Conservation (phyloP, 2,113 vertebrate genomes). For the Callithrix jacchus region DNA sequence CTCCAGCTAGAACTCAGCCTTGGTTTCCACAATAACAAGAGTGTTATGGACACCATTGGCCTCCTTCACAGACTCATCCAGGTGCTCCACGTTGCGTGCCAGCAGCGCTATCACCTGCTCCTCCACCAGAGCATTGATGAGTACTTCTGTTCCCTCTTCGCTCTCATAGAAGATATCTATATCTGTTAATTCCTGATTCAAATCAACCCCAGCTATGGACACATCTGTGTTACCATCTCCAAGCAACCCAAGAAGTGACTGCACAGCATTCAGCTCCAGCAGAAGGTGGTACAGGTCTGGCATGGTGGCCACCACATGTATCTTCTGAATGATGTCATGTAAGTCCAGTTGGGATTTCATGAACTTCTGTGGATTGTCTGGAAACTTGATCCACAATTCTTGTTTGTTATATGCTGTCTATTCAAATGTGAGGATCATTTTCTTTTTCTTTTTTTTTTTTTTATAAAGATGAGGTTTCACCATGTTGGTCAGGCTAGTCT, state of each 20-base stretch:
- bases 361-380: conserved; percentile 98
- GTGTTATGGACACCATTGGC: conserved; percentile 97
- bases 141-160: not conserved
- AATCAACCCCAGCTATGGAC: not conserved
- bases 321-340: conserved; percentile 98
- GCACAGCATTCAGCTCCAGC: conserved; percentile 96
- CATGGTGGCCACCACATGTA: conserved; percentile 97
- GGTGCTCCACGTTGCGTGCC: conserved; percentile 96
- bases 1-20: too few relatives aligned
- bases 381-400: conserved; percentile 97
- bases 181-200: not conserved
- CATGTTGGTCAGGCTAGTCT: too few relatives aligned
- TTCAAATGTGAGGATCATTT: conserved; percentile 99
- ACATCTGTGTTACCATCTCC: conserved; percentile 97
- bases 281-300: conserved; percentile 97
- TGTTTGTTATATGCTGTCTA: conserved; percentile 99
- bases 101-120: conserved; percentile 96
- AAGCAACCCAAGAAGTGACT: conserved; percentile 94
- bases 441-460: conserved; percentile 82
- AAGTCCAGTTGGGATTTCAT: conserved; percentile 98
- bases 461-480: too few relatives aligned
- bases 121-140: conserved; percentile 84
- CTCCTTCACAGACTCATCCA: conserved; percentile 96
- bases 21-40: conserved; percentile 75
- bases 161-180: not conserved